Evolutionary conservation across 2,797 vertebrate species (phyloP), one percentile per base, ranked within the genome.

Genomic region (Nothura maculosa): DNA sequence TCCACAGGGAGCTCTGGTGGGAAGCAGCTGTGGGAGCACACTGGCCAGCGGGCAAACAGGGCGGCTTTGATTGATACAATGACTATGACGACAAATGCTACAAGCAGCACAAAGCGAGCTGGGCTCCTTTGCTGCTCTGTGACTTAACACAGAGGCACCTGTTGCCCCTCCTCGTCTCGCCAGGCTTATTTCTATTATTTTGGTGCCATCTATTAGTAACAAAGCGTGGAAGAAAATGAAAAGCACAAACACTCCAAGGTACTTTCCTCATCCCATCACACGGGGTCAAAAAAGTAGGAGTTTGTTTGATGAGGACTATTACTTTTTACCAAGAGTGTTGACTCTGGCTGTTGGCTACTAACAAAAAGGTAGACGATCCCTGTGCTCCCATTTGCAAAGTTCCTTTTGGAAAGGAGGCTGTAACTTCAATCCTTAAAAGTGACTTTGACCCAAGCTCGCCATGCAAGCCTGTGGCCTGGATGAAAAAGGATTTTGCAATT

Each of bases 401-500:
- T 81, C 66, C 67, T 91, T 70, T 87, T 84, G 66, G 48, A 87
- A 91, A 48, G 38, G 54, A 38, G 11, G 36, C 78, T 74, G 43
- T 74, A 84, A 50, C 13, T 69, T 86, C 14, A 52, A 52, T 66
- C 20, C 63, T 85, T 74, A 74, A n/a, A 83, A 61, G 32, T 42
- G 67, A 84, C 81, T 90, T 93, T 60, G 60, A 63, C 27, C 25
- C 32, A 84, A 76, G 92, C 79, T 79, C 57, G 81, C 55, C 34
- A 38, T 32, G 55, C 79, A 73, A 81, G 55, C 47, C 42, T 89
- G 92, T 40, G 80, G 52, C 69, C 47, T 67, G 40, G 40, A 45
- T 73, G 55, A 62, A 54, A 80, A 76, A 67, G 6, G 7, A 67
- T 70, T 81, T 73, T 50, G 80, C 60, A 76, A 74, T 32, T 58